Evolutionary conservation across 1,140 invertebrate species (phyloP).

Genomic region (Drosophila equinoxialis): DNA sequence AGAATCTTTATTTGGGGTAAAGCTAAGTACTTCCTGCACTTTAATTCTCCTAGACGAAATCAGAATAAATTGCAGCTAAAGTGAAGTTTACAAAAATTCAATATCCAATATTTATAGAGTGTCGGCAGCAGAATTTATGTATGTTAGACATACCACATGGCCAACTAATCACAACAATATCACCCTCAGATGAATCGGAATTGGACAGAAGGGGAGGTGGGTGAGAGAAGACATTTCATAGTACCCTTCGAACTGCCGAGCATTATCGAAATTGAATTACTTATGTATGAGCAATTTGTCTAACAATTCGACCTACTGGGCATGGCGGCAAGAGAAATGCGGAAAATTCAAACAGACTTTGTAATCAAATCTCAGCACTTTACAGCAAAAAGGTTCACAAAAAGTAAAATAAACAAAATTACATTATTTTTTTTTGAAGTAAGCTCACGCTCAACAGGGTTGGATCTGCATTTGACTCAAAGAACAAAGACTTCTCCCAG

Average conservation of each 20-base stretch:
- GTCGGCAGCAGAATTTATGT: conserved; percentile 54
- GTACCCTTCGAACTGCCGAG: background rate
- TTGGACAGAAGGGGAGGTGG: background rate
- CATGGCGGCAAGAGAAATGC: background rate
- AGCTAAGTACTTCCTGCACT: conserved; percentile 19
- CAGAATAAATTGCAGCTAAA: conserved; percentile 39
- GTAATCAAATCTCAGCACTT: conserved; percentile 28
- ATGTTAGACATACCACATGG: conserved; percentile 9
- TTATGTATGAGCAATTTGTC: conserved; percentile 62
- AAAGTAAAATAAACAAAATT: conserved; percentile 67
- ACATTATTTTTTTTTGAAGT: conserved; percentile 42
- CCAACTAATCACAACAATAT: conserved; percentile 25
- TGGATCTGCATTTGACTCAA: conserved; percentile 58
- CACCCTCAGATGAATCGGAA: background rate
- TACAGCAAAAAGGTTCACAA: background rate
- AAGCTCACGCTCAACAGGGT: conserved; percentile 44
- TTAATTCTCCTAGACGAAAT: conserved; percentile 25
- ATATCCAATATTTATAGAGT: conserved; percentile 65
- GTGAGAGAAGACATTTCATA: background rate
- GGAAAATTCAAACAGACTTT: conserved; percentile 67
- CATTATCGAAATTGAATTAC: conserved; percentile 74
- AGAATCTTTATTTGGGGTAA: conserved; percentile 37
- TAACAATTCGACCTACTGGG: background rate
- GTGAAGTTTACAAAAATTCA: conserved; percentile 53
- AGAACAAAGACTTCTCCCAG: conserved; percentile 36